These are phyloP conservation scores for Anoplopoma fimbria DNA, from an alignment of 2,113 vertebrate species.

Conservation along the genomic window DNA sequence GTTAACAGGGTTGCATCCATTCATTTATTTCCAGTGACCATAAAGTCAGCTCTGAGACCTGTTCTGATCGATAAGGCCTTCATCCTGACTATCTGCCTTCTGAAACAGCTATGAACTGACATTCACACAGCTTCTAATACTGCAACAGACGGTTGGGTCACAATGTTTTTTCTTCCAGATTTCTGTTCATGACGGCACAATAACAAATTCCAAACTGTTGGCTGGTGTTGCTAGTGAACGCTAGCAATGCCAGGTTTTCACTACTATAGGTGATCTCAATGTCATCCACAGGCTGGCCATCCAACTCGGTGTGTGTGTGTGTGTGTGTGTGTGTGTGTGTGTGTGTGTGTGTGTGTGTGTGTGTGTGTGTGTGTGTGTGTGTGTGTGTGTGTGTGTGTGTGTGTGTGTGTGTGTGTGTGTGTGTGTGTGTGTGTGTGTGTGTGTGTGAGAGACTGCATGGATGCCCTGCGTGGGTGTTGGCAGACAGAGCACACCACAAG, in stretches of 20 bases:
- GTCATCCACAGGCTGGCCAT: not conserved
- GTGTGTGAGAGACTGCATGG: not conserved
- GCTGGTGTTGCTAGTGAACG: not conserved
- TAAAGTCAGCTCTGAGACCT: not conserved
- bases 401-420: not conserved
- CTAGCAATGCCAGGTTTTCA: not conserved
- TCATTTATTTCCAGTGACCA: not conserved
- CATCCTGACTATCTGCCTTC: not conserved
- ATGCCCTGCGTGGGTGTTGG: slow-evolving; percentile 8
- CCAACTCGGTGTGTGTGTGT: not conserved
- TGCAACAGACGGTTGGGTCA: not conserved
- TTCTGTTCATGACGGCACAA: not conserved
- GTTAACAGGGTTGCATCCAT: not conserved
- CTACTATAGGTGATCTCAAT: slow-evolving; percentile 9
- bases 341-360: slow-evolving; percentile 16
- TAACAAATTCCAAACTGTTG: not conserved
- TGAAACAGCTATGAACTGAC: not conserved
- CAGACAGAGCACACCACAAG: not conserved
- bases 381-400: slow-evolving; percentile 15
- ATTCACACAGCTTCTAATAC: not conserved
- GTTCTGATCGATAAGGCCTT: not conserved
- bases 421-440: slow-evolving; percentile 13
- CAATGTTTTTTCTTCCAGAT: not conserved
- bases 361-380: slow-evolving; percentile 4
- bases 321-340: slow-evolving; percentile 1